Evolutionary conservation across 2,888 invertebrate species (phyloP).

Genomic region (Nephrocerus scutellatus): DNA sequence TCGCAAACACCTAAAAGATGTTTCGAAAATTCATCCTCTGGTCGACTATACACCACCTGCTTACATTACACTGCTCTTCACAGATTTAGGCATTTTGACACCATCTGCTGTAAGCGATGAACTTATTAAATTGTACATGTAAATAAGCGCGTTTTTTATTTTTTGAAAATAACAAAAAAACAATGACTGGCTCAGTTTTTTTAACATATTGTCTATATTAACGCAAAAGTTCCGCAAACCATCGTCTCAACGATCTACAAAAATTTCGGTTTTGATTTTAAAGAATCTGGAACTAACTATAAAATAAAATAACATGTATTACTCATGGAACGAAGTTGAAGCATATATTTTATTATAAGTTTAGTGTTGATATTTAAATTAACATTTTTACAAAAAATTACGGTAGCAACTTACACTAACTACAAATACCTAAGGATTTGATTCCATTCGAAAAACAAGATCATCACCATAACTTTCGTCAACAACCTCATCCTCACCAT

Average conservation of each 20-base stretch:
- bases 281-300: too few species aligned
- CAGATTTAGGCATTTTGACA: conserved; percentile 91
- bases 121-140: conserved; percentile 91
- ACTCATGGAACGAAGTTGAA: too few species aligned
- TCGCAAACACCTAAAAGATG: conserved; percentile 39
- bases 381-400: conserved; percentile 3
- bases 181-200: too few species aligned
- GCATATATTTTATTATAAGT: background rate
- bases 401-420: too few species aligned
- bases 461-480: conserved; percentile 10
- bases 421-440: too few species aligned
- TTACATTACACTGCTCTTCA: conserved; percentile 86
- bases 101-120: conserved; percentile 97
- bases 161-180: too few species aligned
- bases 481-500: conserved; percentile 29
- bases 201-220: too few species aligned
- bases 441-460: too few species aligned
- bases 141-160: conserved; percentile 35
- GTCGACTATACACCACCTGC: conserved; percentile 97
- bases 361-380: conserved; percentile 5
- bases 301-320: too few species aligned
- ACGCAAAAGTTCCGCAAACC: too few species aligned
- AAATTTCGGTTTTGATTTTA: background rate
- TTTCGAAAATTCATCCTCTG: conserved; percentile 66
- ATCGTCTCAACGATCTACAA: too few species aligned